These are phyloP conservation scores for Ornithorhynchus anatinus DNA, from an alignment of 2,113 vertebrate genomes.

Conservation along the genomic window DNA sequence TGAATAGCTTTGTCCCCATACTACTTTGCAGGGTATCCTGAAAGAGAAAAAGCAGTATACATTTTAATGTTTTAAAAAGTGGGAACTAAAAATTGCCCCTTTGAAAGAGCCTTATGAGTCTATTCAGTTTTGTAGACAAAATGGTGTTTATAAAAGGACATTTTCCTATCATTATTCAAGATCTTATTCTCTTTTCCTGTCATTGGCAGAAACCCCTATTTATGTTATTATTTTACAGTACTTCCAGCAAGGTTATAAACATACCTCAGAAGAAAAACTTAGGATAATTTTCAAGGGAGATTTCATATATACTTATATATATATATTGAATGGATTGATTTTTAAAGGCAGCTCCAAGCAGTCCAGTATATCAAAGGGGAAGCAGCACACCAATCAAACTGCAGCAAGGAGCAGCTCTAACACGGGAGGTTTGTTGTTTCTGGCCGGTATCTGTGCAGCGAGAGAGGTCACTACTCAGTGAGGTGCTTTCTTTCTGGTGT, in stretches of 20 bases:
- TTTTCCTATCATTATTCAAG: conserved; percentile 25
- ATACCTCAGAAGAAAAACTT: conserved; percentile 39
- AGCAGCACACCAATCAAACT: conserved; percentile 61
- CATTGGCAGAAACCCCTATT: conserved; percentile 20
- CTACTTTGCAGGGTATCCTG: conserved; percentile 11
- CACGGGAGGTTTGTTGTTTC: conserved; percentile 72
- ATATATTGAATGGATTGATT: conserved; percentile 73
- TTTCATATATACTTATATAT: conserved; percentile 60
- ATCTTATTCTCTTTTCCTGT: conserved; percentile 2
- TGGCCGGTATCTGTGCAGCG: conserved; percentile 64
- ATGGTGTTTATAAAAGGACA: background rate
- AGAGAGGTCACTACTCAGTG: conserved; percentile 70
- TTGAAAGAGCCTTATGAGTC: conserved; percentile 25
- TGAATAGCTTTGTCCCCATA: no score
- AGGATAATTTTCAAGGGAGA: conserved; percentile 71
- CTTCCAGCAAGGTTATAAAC: conserved; percentile 35
- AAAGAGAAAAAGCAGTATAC: background rate
- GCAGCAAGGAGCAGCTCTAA: conserved; percentile 67
- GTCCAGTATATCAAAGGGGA: conserved; percentile 68
- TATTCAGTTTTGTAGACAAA: background rate
- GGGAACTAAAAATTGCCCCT: conserved; percentile 15
- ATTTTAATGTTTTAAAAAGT: background rate
- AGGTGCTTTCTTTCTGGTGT: conserved; percentile 77
- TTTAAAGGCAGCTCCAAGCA: conserved; percentile 64
- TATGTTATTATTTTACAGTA: conserved; percentile 38